Percentiles rank a stretch among this genome's conserved stretches.
phyloP scores from a whole-genome alignment of 2,113 vertebrate genomes.

The Brachypodius melanocephalos region DNA sequence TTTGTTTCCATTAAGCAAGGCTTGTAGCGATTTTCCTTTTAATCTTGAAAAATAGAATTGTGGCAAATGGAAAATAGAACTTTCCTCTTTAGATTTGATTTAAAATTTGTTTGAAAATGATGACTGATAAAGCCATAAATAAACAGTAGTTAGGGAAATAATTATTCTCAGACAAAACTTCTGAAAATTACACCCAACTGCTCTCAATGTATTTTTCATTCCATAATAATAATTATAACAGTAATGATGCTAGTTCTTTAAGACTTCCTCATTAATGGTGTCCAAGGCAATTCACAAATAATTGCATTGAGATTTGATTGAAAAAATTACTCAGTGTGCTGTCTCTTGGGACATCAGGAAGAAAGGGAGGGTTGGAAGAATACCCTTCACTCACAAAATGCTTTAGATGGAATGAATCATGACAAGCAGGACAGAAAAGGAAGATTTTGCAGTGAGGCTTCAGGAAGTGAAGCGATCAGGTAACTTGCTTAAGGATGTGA shows the following conservation, averaged over 20 bases:
- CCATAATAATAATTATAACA: neutral
- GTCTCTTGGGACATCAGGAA: neutral
- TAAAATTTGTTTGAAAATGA: conserved; percentile 11
- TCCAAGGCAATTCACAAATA: neutral
- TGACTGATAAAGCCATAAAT: conserved; percentile 15
- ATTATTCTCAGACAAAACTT: conserved; percentile 19
- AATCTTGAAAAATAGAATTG: conserved; percentile 5
- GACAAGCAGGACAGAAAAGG: neutral
- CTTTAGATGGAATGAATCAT: neutral
- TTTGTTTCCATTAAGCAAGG: neutral
- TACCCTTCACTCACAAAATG: neutral
- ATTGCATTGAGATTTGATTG: neutral
- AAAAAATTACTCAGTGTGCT: neutral
- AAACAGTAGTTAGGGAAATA: neutral
- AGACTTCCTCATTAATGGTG: neutral
- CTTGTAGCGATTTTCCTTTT: neutral
- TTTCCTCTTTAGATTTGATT: neutral
- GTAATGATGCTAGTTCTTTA: neutral
- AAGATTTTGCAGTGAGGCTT: neutral
- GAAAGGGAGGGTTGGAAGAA: neutral
- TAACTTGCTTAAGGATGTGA: neutral
- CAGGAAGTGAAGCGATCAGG: neutral
- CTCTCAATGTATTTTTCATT: neutral
- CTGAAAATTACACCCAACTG: neutral
- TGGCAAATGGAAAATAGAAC: neutral